Percentiles rank a stretch among this genome's conserved stretches.
Evolutionary conservation across 2,797 vertebrate species (phyloP).

Genomic region (Rhinoraja longicauda): DNA sequence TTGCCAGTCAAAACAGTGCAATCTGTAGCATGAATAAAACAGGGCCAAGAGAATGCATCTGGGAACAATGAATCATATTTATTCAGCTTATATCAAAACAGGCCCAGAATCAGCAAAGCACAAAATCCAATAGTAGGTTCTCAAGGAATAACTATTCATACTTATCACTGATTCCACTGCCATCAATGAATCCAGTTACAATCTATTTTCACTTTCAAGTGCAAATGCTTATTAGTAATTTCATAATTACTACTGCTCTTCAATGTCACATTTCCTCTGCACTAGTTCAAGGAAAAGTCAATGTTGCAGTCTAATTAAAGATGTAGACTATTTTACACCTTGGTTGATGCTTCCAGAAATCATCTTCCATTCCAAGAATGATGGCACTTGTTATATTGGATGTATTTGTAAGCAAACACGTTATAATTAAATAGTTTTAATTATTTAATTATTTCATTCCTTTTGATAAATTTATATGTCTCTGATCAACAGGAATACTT

Average conservation of each 20-base stretch:
- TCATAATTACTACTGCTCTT: background rate
- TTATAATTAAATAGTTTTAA: no score
- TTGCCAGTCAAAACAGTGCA: background rate
- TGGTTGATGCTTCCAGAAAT: background rate
- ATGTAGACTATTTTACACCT: background rate
- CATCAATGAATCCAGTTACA: background rate
- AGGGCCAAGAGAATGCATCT: background rate
- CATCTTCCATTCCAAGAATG: background rate
- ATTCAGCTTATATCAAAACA: background rate
- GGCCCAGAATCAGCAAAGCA: background rate
- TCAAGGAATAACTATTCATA: background rate
- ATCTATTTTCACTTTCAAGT: background rate
- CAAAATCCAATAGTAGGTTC: background rate
- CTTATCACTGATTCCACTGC: background rate
- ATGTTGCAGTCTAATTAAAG: background rate
- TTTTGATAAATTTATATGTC: no score
- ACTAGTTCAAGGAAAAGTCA: no score
- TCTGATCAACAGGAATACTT: no score
- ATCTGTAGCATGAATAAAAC: background rate
- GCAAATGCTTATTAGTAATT: background rate
- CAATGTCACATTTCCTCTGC: background rate
- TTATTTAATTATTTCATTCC: no score
- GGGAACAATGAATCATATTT: background rate
- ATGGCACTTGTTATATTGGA: no score
- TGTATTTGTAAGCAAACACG: no score